Conservation (phyloP, 2,888 invertebrate species). For the Drosophila neotestacea region DNA sequence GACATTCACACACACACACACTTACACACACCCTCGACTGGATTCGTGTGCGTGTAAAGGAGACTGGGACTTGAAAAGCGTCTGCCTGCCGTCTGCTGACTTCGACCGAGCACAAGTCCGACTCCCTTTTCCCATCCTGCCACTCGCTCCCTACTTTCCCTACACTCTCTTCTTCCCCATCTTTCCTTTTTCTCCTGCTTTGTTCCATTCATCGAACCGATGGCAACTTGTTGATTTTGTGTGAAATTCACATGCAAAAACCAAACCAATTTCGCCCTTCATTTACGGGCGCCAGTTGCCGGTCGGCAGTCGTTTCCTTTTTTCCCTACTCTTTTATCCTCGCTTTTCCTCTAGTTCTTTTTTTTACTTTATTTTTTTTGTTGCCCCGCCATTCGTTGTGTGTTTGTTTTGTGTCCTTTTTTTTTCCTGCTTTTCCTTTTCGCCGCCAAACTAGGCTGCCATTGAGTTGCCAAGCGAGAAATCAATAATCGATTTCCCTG, state of each 20-base stretch:
- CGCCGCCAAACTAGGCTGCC: conserved; percentile 69
- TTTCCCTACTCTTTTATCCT: conserved; percentile 3
- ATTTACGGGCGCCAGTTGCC: conserved; percentile 67
- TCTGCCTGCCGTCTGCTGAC: conserved; percentile 75
- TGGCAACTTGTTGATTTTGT: conserved; percentile 83
- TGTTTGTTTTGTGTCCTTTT: conserved; percentile 60
- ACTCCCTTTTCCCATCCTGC: conserved; percentile 5
- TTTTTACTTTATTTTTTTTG: conserved; percentile 18
- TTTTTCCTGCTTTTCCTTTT: conserved; percentile 48
- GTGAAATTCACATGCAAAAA: conserved; percentile 77
- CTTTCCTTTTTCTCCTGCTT: conserved; percentile 11
- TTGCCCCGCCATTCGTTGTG: conserved; percentile 31
- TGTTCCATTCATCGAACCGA: conserved; percentile 74
- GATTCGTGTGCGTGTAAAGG: conserved; percentile 62
- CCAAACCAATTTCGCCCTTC: conserved; percentile 80
- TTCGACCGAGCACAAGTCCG: conserved; percentile 70
- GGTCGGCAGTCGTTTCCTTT: conserved; percentile 27
- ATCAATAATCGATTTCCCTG: conserved; percentile 75
- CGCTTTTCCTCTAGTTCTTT: background rate
- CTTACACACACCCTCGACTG: conserved; percentile 34
- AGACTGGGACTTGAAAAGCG: conserved; percentile 53
- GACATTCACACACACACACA: conserved; percentile 42
- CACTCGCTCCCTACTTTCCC: background rate
- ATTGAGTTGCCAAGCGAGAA: conserved; percentile 40
- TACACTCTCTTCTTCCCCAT: background rate